Percentiles rank a stretch among this genome's conserved stretches.
Evolutionary conservation across 2,888 invertebrate species (phyloP).

Genomic region (Perizoma flavofasciatum): DNA sequence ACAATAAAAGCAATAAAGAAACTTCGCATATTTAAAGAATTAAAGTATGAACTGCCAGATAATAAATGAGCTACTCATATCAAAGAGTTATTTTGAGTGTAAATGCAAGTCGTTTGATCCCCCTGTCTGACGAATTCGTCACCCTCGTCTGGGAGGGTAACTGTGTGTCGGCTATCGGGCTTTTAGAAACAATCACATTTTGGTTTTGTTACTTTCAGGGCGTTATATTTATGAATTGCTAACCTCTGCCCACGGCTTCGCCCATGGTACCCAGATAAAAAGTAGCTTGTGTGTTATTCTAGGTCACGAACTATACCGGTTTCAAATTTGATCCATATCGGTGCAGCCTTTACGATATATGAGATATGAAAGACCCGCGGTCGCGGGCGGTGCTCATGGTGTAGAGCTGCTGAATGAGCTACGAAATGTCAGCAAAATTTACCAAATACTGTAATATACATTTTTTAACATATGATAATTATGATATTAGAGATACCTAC

Average conservation of each 20-base stretch:
- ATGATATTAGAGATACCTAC: too few relatives aligned
- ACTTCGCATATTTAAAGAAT: slow-evolving; percentile 10
- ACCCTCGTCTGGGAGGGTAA: slow-evolving; percentile 37
- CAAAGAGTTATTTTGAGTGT: slow-evolving; percentile 57
- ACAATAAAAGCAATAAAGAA: slow-evolving; percentile 4
- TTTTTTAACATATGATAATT: too few relatives aligned
- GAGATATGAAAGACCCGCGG: too few relatives aligned
- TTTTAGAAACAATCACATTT: slow-evolving; percentile 13
- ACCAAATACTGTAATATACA: too few relatives aligned
- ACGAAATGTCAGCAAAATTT: too few relatives aligned
- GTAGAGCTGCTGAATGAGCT: too few relatives aligned
- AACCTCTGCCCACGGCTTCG: too few relatives aligned
- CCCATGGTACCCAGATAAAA: too few relatives aligned
- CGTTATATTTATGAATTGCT: not conserved
- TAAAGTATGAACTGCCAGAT: slow-evolving; percentile 22
- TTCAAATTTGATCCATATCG: too few relatives aligned
- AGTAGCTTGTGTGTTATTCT: too few relatives aligned
- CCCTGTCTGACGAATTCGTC: slow-evolving; percentile 44
- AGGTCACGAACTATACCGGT: too few relatives aligned
- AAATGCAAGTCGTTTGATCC: slow-evolving; percentile 57
- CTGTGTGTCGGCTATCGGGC: slow-evolving; percentile 17
- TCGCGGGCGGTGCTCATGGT: too few relatives aligned
- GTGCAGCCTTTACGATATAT: not conserved
- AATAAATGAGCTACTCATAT: slow-evolving; percentile 46
- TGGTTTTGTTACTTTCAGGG: slow-evolving; percentile 11